Percentiles rank a stretch among this genome's conserved stretches.
Evolutionary conservation across 2,797 vertebrate genomes (phyloP).

Genomic region (Centropyge bicolor): DNA sequence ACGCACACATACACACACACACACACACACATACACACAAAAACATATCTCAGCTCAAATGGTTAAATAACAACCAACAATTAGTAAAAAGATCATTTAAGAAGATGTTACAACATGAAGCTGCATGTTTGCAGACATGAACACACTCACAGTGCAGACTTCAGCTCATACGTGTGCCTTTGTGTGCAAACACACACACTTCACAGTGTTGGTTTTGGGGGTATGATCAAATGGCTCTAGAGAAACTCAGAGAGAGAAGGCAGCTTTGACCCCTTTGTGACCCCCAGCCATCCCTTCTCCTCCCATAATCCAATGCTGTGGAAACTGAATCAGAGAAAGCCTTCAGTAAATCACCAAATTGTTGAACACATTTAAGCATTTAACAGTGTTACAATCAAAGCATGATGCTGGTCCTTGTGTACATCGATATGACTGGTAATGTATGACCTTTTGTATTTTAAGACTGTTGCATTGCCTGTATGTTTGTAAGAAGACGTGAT

Average conservation of each 20-base stretch:
- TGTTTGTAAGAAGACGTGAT: constrained; percentile 80
- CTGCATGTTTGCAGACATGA: constrained; percentile 14
- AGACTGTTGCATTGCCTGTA: constrained; percentile 73
- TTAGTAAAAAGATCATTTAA: constrained; percentile 1
- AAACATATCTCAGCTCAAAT: constrained; percentile 1
- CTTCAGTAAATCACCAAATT: constrained; percentile 45
- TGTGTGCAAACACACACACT: constrained; percentile 23
- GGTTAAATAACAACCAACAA: constrained; percentile 12
- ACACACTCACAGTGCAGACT: constrained; percentile 17
- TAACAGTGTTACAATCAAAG: constrained; percentile 40
- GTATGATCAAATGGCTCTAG: constrained; percentile 70
- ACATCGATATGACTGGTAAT: constrained; percentile 59
- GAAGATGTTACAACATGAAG: constrained; percentile 17
- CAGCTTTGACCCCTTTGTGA: constrained; percentile 74
- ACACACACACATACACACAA: constrained; percentile 9
- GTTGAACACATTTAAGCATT: constrained; percentile 38
- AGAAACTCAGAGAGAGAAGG: constrained; percentile 68
- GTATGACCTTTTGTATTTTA: constrained; percentile 74
- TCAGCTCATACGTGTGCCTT: constrained; percentile 39
- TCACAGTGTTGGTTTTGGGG: constrained; percentile 64
- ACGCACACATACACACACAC: background rate
- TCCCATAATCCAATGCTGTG: constrained; percentile 62
- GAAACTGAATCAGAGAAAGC: constrained; percentile 38
- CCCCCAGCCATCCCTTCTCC: constrained; percentile 55
- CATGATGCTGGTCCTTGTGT: constrained; percentile 68